These are phyloP conservation scores for Pangasius larnaudii DNA, from an alignment of 2,797 vertebrate species.

Conservation along the genomic window DNA sequence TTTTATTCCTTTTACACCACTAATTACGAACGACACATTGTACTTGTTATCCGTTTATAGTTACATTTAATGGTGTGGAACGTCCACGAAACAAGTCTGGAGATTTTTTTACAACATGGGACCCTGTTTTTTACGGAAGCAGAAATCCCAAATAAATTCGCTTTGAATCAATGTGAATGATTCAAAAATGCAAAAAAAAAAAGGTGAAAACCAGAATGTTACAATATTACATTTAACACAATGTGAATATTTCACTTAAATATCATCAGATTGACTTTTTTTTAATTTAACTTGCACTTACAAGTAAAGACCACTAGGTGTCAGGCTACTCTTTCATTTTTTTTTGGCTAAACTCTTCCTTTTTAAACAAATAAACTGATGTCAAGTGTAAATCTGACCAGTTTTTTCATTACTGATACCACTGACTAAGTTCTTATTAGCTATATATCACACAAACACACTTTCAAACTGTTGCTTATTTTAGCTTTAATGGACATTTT, in stretches of 20 bases:
- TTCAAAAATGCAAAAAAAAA: too few species aligned
- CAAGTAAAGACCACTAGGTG: slow-evolving; percentile 19
- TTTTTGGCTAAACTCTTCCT: too few species aligned
- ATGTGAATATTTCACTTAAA: not conserved
- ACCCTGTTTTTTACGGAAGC: too few species aligned
- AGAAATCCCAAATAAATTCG: not conserved
- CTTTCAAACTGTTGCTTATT: not conserved
- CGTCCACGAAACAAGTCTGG: not conserved
- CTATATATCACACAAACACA: not conserved
- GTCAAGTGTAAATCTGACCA: too few species aligned
- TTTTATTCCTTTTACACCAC: not conserved
- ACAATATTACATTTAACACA: not conserved
- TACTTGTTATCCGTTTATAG: not conserved
- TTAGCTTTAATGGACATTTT: too few species aligned
- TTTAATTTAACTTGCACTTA: slow-evolving; percentile 20
- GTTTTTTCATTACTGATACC: not conserved
- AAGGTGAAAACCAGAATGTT: not conserved
- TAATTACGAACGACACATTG: not conserved
- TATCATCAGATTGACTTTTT: not conserved
- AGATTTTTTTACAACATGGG: not conserved
- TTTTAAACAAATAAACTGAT: not conserved
- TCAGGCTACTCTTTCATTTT: not conserved
- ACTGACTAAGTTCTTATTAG: not conserved
- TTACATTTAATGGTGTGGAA: too few species aligned
- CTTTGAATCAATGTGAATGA: not conserved